Base-by-base conservation (phyloP, 1,140 invertebrate genomes). In the Meteorus sp. region DNA sequence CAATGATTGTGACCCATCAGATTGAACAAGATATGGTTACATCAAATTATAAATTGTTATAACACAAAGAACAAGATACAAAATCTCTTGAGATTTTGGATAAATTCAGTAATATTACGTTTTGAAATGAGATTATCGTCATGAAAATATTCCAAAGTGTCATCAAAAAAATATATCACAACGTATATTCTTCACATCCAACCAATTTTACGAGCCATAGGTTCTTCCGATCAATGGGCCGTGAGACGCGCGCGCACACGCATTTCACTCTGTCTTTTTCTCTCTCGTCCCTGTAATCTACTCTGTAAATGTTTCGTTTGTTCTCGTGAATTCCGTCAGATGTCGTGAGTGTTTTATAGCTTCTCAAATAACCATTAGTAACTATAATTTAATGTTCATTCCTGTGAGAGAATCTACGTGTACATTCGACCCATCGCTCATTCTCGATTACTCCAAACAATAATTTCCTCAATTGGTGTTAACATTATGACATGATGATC, bases 211-310 rank as follows among this genome's bases (percentile, higher is more conserved):
- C 61, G 56, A 63, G 62, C 62, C 56, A 62, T 62, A 69, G 55
- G 62, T 60, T 70, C 64, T 75, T 71, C 64, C 76, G 74, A 78
- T 78, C 76, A 77, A 77, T 79, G 70, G 75, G 60, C 64, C 65
- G 65, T 65, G 62, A 70, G 67, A 65, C 67, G 71, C 73, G 72
- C 73, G 73, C 72, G 69, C 75, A 69, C 60, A 56, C 20, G 19
- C 41, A 35, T 51, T 22, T 59, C 33, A 62, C 48, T 74, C 64
- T 69, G 60, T 64, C 62, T 33, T 25, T 41, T 33, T 39, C 60
- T 57, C 29, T 55, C 50, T 45, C 15, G 37, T 13, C 2, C 33
- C 7, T 33, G 20, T 60, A 51, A 71, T 60, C 68, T 39, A 66
- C 60, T 54, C 23, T 61, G 56, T 68, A 69, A 68, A 70, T n/a